Base-by-base conservation (phyloP, 2,113 vertebrate species). In the Gymnorhina tibicen region DNA sequence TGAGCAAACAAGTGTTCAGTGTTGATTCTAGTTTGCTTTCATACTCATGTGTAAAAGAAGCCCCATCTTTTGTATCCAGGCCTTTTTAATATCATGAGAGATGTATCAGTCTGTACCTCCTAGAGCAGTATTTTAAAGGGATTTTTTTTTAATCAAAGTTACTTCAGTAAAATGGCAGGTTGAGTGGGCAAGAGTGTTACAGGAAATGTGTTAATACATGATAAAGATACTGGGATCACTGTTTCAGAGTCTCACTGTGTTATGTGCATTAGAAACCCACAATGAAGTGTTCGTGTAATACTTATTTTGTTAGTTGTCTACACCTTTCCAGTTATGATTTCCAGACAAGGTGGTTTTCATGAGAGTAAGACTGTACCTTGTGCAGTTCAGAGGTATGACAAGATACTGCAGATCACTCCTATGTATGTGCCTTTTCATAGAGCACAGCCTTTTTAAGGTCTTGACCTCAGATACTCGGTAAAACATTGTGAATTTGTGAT, bases 351-450 rank as follows among this genome's bases (percentile, higher is more conserved):
- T 64, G 11, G 9, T 88, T 90, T 93, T 66, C 32, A 8, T 21
- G 26, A 33, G 44, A n/a, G 53, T 60, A 15, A 72, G 28, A 67
- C 21, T 10, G 5, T 58, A 20, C 35, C 12, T 62, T n/a, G 20
- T 81, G 23, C 41, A 37, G 26, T n/a, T 91, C 24, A 44, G 42
- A 74, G 46, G 44, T 2, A n/a, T 62, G 10, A 26, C 4, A 7
- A 41, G 42, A 22, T 67, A 21, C 1, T 78, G 27, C 42, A 49
- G 68, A 68, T 75, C 15, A 5, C 22, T 81, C 7, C 14, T 44
- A 2, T 0, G 0, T 33, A 2, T n/a, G 10, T 78, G 33, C n/a
- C 10, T 85, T 66, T 69, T 75, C 42, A 50, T 3, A 6, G 14
- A 69, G 49, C 6, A 24, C n/a, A 49, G 37, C 16, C 24, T 81